Base-by-base conservation (phyloP, 2,888 invertebrate genomes). In the Gnatocerus cornutus region DNA sequence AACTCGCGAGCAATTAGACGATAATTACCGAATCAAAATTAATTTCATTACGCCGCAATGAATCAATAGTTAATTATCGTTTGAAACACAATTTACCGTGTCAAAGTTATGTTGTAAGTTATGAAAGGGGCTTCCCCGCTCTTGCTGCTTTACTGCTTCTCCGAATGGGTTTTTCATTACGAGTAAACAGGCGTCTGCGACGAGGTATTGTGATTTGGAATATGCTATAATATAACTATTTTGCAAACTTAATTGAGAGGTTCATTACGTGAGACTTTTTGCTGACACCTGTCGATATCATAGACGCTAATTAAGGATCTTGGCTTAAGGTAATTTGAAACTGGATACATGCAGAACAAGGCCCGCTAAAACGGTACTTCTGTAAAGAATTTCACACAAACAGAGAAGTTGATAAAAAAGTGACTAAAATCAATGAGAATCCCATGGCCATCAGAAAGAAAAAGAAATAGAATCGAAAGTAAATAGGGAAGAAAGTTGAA, bases 21-120 rank as follows among this genome's bases (percentile, higher is more conserved):
- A 39, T 55, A 55, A 55, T 55, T 56, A 29, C 56, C 56, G 56
- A 56, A 56, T 56, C 56, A 56, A 43, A 56, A 56, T 56, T 56
- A 43, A 56, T 56, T 56, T 56, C 43, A 56, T 56, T 43, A 56
- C 29, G n/a, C 16, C 29, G 43, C 41, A 56, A 56, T 56, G 56
- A 56, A 56, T 56, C 56, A 56, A 56, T 56, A 56, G 43, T 56
- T 56, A 56, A 56, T 56, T 56, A 56, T 43, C 56, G 56, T 43
- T 56, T 56, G 43, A 43, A 55, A 55, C 55, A 55, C 55, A 39
- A 55, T 21, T 21, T 21, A 21, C 21, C 21, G 55, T 39, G 55
- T 55, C 55, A 37, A 55, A 55, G 37, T 43, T 13, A 43, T 13
- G 13, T 43, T 43, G 13, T 12, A 10, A 12, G 9, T 43, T 43